Percentiles rank a stretch among this genome's conserved stretches.
Evolutionary conservation across 1,140 invertebrate species (phyloP).

Genomic region (Philopotamus ludificatus): DNA sequence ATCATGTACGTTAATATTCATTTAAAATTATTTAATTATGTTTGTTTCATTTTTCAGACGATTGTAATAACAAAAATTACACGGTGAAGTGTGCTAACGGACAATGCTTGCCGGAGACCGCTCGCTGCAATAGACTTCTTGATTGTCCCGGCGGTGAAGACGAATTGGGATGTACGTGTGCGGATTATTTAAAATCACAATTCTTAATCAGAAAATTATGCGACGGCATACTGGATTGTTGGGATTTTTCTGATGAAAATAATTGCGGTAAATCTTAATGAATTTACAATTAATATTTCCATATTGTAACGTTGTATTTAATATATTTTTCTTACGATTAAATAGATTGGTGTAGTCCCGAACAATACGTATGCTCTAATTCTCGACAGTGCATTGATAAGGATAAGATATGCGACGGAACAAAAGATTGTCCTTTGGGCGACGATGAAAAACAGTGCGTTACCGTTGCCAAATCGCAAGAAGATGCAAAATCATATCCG

Average conservation of each 20-base stretch:
- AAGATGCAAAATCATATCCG: slow-evolving; percentile 56
- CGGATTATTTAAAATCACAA: slow-evolving; percentile 71
- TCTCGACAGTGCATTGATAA: slow-evolving; percentile 67
- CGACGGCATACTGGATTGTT: slow-evolving; percentile 76
- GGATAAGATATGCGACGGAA: slow-evolving; percentile 70
- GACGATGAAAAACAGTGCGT: slow-evolving; percentile 81
- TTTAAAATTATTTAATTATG: background rate
- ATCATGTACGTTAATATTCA: background rate
- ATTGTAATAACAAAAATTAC: slow-evolving; percentile 52
- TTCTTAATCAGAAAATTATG: slow-evolving; percentile 73
- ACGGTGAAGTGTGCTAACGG: slow-evolving; percentile 62
- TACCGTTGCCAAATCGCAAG: slow-evolving; percentile 53
- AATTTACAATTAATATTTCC: background rate
- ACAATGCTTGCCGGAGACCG: slow-evolving; percentile 65
- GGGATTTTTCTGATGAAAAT: slow-evolving; percentile 78
- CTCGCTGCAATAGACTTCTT: slow-evolving; percentile 71
- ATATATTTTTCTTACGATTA: slow-evolving; percentile 11
- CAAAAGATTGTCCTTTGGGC: slow-evolving; percentile 72
- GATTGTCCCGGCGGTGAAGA: slow-evolving; percentile 74
- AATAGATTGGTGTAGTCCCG: slow-evolving; percentile 71
- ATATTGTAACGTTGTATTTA: too few species aligned
- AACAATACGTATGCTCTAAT: slow-evolving; percentile 74
- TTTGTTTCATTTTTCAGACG: slow-evolving; percentile 44
- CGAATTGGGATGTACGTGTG: slow-evolving; percentile 73
- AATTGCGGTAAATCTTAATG: slow-evolving; percentile 64